These are phyloP conservation scores for Bradypodion ventrale DNA, from an alignment of 2,797 vertebrate genomes.

Conservation along the genomic window DNA sequence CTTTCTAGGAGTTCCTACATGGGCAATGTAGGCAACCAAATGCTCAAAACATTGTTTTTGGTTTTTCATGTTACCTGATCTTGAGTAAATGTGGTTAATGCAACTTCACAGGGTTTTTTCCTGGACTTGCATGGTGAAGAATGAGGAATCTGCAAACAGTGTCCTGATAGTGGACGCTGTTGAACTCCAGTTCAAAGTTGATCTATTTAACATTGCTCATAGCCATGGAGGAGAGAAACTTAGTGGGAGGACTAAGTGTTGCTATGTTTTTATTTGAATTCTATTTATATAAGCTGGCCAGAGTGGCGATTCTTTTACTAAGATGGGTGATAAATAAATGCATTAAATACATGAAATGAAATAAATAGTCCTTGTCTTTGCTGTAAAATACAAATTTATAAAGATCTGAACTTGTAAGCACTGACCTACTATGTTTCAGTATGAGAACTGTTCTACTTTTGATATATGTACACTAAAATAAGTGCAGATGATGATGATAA, in stretches of 20 bases:
- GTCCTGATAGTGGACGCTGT: neutral
- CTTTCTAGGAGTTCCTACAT: conserved; percentile 5
- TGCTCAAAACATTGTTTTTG: neutral
- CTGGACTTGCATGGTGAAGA: neutral
- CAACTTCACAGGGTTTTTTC: neutral
- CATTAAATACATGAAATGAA: too few relatives aligned
- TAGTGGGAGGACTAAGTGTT: too few relatives aligned
- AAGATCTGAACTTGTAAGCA: neutral
- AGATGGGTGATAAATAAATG: too few relatives aligned
- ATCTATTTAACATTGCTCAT: neutral
- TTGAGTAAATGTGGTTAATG: neutral
- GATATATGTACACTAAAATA: too few relatives aligned
- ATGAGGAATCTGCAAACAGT: neutral
- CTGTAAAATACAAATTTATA: neutral
- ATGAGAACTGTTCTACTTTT: too few relatives aligned
- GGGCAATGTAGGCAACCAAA: neutral
- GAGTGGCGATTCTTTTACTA: too few relatives aligned
- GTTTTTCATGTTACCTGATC: neutral
- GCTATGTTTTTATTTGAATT: too few relatives aligned
- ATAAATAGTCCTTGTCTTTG: neutral
- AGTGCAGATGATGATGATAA: too few relatives aligned
- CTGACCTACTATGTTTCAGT: neutral
- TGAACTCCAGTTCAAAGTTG: neutral
- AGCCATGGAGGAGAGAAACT: too few relatives aligned
- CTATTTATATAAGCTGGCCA: too few relatives aligned